phyloP scores from a whole-genome alignment of 1,140 invertebrate genomes.

The Caenorhabditis briggsae region DNA sequence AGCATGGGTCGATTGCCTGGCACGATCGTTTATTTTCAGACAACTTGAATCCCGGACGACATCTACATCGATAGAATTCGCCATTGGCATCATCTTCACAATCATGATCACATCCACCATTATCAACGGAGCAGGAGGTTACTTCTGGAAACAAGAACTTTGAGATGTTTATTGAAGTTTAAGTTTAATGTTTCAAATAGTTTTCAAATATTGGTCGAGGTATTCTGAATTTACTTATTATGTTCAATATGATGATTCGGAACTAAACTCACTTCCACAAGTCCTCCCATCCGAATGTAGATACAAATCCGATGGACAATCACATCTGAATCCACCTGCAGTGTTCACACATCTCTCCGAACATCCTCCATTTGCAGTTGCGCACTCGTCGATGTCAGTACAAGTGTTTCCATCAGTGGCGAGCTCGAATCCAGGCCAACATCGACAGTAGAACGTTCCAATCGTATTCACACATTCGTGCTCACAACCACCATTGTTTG shows the following conservation, averaged over 20 bases:
- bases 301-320: slow-evolving; percentile 81
- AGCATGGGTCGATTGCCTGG: slow-evolving; percentile 68
- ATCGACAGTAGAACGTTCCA: slow-evolving; percentile 81
- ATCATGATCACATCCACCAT: slow-evolving; percentile 72
- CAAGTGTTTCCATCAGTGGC: slow-evolving; percentile 70
- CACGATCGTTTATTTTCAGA: slow-evolving; percentile 70
- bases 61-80: slow-evolving; percentile 69
- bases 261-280: slow-evolving; percentile 77
- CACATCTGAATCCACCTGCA: slow-evolving; percentile 84
- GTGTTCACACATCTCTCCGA: slow-evolving; percentile 83
- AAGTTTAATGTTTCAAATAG: too few relatives aligned
- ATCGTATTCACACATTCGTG: slow-evolving; percentile 79
- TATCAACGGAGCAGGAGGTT: slow-evolving; percentile 69
- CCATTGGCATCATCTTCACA: slow-evolving; percentile 70
- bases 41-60: slow-evolving; percentile 66
- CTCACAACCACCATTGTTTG: slow-evolving; percentile 78
- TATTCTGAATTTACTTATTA: too few relatives aligned
- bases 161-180: too few relatives aligned
- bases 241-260: neutral
- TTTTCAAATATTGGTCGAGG: too few relatives aligned
- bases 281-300: slow-evolving; percentile 73
- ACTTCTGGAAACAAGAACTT: slow-evolving; percentile 60
- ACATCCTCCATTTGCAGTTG: slow-evolving; percentile 82
- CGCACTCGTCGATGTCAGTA: slow-evolving; percentile 83
- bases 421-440: slow-evolving; percentile 80